Percentiles rank a stretch among this genome's conserved stretches.
Evolutionary conservation across 2,888 invertebrate genomes (phyloP).

Genomic region (Alloscopus bannaensis): DNA sequence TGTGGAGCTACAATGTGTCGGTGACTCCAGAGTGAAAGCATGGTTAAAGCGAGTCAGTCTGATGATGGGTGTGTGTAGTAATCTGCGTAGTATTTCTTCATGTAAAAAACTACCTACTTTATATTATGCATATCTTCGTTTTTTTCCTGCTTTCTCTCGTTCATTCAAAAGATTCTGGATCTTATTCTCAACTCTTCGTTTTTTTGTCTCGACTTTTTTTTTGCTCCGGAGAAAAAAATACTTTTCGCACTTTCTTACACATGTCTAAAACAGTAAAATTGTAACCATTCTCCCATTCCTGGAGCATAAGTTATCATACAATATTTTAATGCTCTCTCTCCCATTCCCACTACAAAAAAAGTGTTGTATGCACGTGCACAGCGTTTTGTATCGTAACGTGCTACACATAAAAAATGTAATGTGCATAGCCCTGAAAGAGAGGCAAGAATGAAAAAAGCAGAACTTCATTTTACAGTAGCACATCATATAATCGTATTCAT

Average conservation of each 20-base stretch:
- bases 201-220: background rate
- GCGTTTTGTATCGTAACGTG: background rate
- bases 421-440: background rate
- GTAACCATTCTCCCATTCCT: conserved; percentile 14
- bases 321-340: conserved; percentile 21
- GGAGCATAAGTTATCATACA: conserved; percentile 23
- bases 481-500: background rate
- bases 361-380: conserved; percentile 11
- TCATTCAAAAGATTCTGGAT: background rate
- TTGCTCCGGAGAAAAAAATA: background rate
- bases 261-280: conserved; percentile 31
- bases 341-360: background rate
- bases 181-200: background rate
- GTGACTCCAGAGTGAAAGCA: background rate
- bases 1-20: no score
- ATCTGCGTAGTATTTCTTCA: no score
- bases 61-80: background rate
- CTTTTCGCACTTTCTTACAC: conserved; percentile 31
- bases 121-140: no score
- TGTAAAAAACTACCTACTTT: no score
- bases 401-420: background rate
- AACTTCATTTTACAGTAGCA: background rate
- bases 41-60: no score
- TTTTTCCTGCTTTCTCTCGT: background rate
- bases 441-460: background rate